These are phyloP conservation scores for Rhamphomyia laevipes DNA, from an alignment of 2,888 invertebrate genomes.

Conservation along the genomic window DNA sequence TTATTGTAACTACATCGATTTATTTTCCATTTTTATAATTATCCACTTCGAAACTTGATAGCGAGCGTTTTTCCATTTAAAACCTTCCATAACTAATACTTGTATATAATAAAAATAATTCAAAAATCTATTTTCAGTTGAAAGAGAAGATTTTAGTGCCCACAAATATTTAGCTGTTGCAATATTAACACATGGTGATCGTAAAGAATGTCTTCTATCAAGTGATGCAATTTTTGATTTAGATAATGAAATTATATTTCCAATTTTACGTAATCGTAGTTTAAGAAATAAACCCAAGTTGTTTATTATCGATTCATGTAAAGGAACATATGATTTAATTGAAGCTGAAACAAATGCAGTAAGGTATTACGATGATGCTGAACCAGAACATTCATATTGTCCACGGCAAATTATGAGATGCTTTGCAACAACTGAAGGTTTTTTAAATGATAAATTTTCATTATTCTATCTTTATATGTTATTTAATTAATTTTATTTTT, in stretches of 20 bases:
- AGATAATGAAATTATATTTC: background rate
- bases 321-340: background rate
- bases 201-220: background rate
- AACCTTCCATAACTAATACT: too few relatives aligned
- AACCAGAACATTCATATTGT: too few relatives aligned
- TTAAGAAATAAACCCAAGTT: background rate
- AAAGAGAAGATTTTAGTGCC: background rate
- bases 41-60: too few relatives aligned
- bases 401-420: background rate
- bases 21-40: too few relatives aligned
- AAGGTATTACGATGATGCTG: too few relatives aligned
- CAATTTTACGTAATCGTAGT: background rate
- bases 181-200: background rate
- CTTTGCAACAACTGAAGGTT: background rate
- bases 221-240: background rate
- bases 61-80: too few relatives aligned
- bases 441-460: too few relatives aligned
- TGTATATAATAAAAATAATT: background rate
- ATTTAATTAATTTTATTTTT: too few relatives aligned
- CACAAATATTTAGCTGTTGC: background rate
- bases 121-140: background rate
- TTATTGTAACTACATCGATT: too few relatives aligned
- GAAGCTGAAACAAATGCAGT: background rate
- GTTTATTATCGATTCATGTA: background rate
- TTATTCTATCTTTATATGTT: too few relatives aligned